Evolutionary conservation across 2,113 vertebrate genomes (phyloP).

Genomic region (Chinchilla lanigera): DNA sequence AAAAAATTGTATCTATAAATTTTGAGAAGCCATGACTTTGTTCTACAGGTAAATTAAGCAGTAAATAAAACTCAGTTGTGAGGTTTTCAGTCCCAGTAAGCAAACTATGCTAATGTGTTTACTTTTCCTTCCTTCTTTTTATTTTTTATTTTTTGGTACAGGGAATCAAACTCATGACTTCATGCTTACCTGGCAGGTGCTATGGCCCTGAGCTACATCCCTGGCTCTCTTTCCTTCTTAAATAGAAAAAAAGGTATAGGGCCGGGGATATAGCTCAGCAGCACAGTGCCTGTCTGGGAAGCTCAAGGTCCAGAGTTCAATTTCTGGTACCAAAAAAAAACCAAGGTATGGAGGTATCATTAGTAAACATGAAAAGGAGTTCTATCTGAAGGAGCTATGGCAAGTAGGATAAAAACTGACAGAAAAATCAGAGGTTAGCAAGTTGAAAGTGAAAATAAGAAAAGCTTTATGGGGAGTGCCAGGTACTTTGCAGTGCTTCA

Average conservation of each 20-base stretch:
- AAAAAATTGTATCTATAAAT: background rate
- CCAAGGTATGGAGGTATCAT: background rate
- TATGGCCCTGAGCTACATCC: too few species aligned
- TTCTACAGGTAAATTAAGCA: background rate
- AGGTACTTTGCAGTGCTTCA: constrained; percentile 53
- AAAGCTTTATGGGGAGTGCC: constrained; percentile 42
- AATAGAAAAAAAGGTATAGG: background rate
- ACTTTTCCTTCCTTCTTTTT: background rate
- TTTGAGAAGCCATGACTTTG: background rate
- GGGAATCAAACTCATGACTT: too few species aligned
- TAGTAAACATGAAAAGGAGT: background rate
- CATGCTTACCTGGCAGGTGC: too few species aligned
- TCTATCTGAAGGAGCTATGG: background rate
- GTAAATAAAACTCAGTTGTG: background rate
- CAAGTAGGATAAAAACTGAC: background rate
- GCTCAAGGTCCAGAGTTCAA: too few species aligned
- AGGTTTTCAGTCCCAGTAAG: background rate
- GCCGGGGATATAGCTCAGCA: too few species aligned
- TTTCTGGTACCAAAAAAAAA: background rate
- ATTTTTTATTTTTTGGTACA: too few species aligned
- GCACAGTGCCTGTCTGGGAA: too few species aligned
- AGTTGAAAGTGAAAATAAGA: constrained; percentile 23
- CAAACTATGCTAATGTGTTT: background rate
- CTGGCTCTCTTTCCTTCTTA: background rate
- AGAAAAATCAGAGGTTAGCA: background rate